Percentiles rank a stretch among this genome's conserved stretches.
phyloP scores from a whole-genome alignment of 2,113 vertebrate genomes.

The Plectropomus leopardus region DNA sequence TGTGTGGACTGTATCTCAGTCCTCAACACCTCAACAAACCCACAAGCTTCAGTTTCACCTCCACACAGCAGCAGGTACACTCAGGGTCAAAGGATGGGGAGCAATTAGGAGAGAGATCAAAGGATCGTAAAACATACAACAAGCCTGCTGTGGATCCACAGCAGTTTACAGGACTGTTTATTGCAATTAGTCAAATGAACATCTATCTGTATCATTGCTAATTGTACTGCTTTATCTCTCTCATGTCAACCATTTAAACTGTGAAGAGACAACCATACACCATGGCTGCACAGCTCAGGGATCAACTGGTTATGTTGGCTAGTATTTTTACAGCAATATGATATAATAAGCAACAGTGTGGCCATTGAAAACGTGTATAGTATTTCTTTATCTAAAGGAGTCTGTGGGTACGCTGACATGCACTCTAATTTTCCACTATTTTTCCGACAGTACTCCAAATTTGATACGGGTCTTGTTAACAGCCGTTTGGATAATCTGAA shows the following conservation, averaged over 20 bases:
- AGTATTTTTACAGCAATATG: neutral
- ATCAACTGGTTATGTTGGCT: no score
- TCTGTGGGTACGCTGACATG: no score
- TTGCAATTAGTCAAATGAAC: neutral
- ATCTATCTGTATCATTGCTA: neutral
- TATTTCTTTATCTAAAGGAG: no score
- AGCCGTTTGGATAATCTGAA: no score
- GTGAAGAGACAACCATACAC: no score
- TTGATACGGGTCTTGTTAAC: no score
- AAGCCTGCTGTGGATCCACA: neutral
- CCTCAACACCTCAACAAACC: conserved; percentile 6
- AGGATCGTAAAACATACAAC: neutral
- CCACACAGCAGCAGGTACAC: neutral
- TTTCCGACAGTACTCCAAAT: no score
- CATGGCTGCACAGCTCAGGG: no score
- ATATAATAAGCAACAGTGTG: neutral
- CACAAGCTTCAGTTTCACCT: conserved; percentile 2
- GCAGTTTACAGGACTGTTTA: neutral
- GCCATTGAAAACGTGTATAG: no score
- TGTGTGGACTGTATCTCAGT: conserved; percentile 24
- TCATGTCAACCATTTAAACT: neutral
- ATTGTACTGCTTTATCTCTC: neutral
- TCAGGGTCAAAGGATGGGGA: conserved; percentile 20
- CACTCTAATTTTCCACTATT: no score
- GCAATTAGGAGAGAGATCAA: neutral